Conservation (phyloP, 2,797 vertebrate genomes). For the Columba guinea region DNA sequence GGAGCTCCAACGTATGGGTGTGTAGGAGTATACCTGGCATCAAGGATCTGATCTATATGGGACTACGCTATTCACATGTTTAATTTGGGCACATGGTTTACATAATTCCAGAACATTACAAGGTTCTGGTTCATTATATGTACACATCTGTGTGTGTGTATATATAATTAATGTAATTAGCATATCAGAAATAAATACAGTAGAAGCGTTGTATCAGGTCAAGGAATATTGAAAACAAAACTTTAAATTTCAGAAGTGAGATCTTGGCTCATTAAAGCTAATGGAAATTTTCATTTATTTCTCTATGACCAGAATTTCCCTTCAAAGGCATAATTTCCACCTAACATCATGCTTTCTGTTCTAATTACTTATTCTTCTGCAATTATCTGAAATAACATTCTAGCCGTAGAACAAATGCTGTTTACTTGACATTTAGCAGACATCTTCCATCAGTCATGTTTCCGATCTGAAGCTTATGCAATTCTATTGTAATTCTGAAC, state of each 20-base stretch:
- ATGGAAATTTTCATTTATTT: neutral
- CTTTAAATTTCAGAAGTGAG: neutral
- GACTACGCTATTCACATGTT: neutral
- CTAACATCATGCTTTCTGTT: neutral
- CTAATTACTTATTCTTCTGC: constrained; percentile 47
- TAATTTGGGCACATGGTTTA: neutral
- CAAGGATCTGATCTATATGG: neutral
- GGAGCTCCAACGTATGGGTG: neutral
- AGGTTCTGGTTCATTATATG: neutral
- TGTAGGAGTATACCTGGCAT: neutral
- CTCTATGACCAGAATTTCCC: neutral
- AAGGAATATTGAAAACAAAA: constrained; percentile 17
- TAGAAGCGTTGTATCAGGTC: neutral
- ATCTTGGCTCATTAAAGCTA: neutral
- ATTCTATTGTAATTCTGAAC: neutral
- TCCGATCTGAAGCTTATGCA: constrained; percentile 35
- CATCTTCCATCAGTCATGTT: constrained; percentile 43
- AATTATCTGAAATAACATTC: constrained; percentile 1
- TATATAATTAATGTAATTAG: neutral
- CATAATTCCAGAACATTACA: neutral
- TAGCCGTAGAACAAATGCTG: neutral
- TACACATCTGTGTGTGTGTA: neutral
- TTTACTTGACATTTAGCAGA: constrained; percentile 52
- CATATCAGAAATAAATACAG: neutral
- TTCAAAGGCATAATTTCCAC: neutral